Conservation (phyloP, 2,113 vertebrate species). For the Micronycteris hirsuta region DNA sequence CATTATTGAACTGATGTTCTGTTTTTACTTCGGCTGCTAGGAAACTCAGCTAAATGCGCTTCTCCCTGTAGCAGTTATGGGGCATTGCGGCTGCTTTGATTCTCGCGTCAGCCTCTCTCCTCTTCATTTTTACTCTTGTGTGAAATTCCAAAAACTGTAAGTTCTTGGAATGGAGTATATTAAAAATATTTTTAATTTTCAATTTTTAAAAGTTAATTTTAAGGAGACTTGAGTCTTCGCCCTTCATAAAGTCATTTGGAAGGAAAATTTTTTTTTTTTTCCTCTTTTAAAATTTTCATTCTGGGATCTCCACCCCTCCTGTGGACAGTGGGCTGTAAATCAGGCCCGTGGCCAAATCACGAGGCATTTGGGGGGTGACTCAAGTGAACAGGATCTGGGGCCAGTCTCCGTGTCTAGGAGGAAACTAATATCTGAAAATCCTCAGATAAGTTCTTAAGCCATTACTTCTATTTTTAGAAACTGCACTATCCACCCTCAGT, state of each 20-base stretch:
- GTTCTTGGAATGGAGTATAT: background rate
- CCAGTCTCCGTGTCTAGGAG: background rate
- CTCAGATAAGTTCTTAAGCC: background rate
- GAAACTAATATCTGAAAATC: background rate
- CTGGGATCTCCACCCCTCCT: background rate
- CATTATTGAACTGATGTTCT: background rate
- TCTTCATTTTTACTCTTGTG: background rate
- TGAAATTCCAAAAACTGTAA: background rate
- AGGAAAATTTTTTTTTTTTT: background rate
- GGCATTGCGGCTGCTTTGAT: background rate
- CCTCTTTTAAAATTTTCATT: background rate
- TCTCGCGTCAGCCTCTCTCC: background rate
- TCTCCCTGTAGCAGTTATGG: background rate
- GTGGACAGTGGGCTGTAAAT: background rate
- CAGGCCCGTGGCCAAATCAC: background rate
- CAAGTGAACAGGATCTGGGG: background rate
- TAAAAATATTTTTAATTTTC: background rate
- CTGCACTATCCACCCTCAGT: accelerated
- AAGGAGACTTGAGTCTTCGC: background rate
- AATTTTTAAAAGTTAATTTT: background rate
- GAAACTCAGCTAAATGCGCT: background rate
- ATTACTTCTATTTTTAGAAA: background rate
- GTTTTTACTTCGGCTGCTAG: background rate
- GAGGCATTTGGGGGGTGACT: background rate
- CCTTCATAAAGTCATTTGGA: background rate